Percentiles rank a stretch among this genome's conserved stretches.
Evolutionary conservation across 2,888 invertebrate species (phyloP).

Genomic region (Drosophila tripunctata): DNA sequence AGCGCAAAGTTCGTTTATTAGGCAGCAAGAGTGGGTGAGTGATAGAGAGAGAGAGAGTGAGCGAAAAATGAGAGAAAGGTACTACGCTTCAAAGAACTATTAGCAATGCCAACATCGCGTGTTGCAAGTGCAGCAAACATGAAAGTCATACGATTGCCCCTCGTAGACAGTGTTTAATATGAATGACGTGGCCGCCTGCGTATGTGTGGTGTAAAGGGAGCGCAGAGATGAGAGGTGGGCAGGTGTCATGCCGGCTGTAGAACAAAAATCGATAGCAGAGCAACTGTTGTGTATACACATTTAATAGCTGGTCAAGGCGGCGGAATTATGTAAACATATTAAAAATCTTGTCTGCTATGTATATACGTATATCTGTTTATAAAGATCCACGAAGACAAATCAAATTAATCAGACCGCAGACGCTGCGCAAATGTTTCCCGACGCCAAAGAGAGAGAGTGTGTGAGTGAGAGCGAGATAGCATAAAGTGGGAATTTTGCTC

Average conservation of each 20-base stretch:
- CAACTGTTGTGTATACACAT: conserved; percentile 45
- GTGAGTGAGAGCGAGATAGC: conserved; percentile 1
- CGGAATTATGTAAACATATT: conserved; percentile 52
- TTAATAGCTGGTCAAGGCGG: conserved; percentile 34
- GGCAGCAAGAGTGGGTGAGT: conserved; percentile 9
- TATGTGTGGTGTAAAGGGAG: not conserved
- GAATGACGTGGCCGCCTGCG: conserved; percentile 50
- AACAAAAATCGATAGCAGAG: conserved; percentile 49
- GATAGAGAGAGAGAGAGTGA: conserved; percentile 1
- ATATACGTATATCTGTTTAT: conserved; percentile 16
- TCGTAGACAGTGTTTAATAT: conserved; percentile 22
- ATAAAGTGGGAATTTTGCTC: conserved; percentile 23
- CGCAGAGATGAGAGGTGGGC: not conserved
- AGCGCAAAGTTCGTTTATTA: conserved; percentile 52
- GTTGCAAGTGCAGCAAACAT: conserved; percentile 42
- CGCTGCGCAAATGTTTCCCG: conserved; percentile 23
- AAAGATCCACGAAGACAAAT: conserved; percentile 2
- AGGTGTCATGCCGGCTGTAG: conserved; percentile 43
- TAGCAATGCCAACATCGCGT: conserved; percentile 7
- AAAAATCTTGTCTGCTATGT: conserved; percentile 22
- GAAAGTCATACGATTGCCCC: conserved; percentile 48
- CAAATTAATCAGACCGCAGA: conserved; percentile 18
- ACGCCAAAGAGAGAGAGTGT: not conserved
- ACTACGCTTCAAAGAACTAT: not conserved
- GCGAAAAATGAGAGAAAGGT: not conserved